phyloP scores from a whole-genome alignment of 2,888 invertebrate species.

The Himalopsyche tibetana region DNA sequence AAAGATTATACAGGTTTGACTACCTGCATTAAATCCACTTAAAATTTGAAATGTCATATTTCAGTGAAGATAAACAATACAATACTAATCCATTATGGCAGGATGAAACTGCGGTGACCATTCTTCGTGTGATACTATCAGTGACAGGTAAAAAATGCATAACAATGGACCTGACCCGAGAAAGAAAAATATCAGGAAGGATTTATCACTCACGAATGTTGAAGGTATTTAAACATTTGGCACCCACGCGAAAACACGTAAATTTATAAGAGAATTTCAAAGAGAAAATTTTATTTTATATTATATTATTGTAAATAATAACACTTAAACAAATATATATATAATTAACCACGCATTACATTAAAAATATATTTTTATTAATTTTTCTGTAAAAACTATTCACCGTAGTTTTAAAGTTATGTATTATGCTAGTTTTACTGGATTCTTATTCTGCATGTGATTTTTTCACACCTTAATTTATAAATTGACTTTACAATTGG shows the following conservation, averaged over 20 bases:
- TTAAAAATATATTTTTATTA: too few species aligned
- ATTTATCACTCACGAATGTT: constrained; percentile 11
- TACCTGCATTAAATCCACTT: constrained; percentile 14
- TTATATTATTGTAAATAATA: too few species aligned
- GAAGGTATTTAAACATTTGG: not conserved
- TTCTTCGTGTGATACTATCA: constrained; percentile 51
- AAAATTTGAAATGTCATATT: constrained; percentile 35
- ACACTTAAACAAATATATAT: too few species aligned
- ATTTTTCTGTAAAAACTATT: too few species aligned
- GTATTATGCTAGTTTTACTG: too few species aligned
- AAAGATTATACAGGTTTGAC: constrained; percentile 3
- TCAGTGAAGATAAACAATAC: constrained; percentile 47
- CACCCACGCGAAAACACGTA: not conserved
- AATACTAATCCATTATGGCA: constrained; percentile 57
- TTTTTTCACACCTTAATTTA: too few species aligned
- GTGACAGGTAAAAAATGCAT: constrained; percentile 50
- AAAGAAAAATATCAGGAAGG: constrained; percentile 14
- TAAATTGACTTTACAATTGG: too few species aligned
- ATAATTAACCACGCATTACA: too few species aligned
- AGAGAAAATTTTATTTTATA: too few species aligned
- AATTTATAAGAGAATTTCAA: too few species aligned
- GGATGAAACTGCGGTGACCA: constrained; percentile 46
- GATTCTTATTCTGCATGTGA: too few species aligned
- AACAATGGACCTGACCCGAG: constrained; percentile 26
- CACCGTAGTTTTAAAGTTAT: too few species aligned